Evolutionary conservation across 2,797 vertebrate genomes (phyloP).

Genomic region (Cirrhinus molitorella): DNA sequence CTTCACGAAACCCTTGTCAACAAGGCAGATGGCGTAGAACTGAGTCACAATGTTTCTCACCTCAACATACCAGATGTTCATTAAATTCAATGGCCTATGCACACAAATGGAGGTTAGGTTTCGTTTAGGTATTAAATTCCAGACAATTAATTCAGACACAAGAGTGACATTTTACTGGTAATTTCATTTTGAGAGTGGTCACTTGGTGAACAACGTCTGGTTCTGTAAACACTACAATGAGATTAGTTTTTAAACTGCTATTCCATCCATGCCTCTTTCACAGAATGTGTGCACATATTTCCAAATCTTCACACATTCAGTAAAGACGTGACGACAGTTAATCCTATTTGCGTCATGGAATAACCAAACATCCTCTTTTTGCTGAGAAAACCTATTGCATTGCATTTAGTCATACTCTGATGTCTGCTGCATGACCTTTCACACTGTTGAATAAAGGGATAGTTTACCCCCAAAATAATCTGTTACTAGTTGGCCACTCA

Average conservation of each 20-base stretch:
- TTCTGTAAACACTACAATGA: conserved; percentile 18
- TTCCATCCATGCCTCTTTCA: neutral
- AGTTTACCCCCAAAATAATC: neutral
- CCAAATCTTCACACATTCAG: neutral
- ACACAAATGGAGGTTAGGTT: neutral
- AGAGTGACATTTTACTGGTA: conserved; percentile 21
- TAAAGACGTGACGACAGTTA: neutral
- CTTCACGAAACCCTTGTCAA: neutral
- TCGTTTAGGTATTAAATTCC: neutral
- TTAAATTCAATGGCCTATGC: conserved; percentile 10
- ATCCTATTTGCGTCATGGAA: neutral
- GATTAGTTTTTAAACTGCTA: neutral
- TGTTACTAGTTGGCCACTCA: neutral
- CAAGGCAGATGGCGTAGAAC: neutral
- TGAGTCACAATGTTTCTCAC: conserved; percentile 25
- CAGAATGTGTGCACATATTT: conserved; percentile 4
- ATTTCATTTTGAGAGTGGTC: conserved; percentile 4
- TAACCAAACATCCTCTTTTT: neutral
- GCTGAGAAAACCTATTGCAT: neutral
- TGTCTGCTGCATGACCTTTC: neutral
- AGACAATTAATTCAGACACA: neutral
- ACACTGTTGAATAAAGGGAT: no score
- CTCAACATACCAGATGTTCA: conserved; percentile 34
- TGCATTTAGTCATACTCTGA: neutral
- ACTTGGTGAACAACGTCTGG: neutral